Percentiles rank a stretch among this genome's conserved stretches.
Conservation (phyloP, 2,888 invertebrate species). For the Fragum fragum region DNA sequence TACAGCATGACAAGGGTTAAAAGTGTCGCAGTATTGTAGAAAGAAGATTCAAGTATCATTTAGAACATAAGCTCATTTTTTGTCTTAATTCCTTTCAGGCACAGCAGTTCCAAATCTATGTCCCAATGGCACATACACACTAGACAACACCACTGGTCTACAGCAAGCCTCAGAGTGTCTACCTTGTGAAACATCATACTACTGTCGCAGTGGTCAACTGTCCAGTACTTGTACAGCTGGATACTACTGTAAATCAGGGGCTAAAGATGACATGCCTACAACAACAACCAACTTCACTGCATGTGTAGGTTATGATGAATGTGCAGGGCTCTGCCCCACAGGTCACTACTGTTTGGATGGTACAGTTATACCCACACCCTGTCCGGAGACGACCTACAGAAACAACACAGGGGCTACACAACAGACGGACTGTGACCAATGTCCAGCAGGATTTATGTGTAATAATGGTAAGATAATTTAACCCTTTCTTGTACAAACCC, state of each 20-base stretch:
- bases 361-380: conserved; percentile 76
- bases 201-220: conserved; percentile 83
- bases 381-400: conserved; percentile 82
- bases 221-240: conserved; percentile 82
- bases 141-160: conserved; percentile 77
- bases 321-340: conserved; percentile 84
- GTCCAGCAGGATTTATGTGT: conserved; percentile 84
- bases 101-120: conserved; percentile 78
- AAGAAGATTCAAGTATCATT: too few species aligned
- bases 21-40: too few species aligned
- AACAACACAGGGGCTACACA: conserved; percentile 76
- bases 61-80: too few species aligned
- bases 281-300: conserved; percentile 67
- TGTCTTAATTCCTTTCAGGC: conserved; percentile 60
- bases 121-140: conserved; percentile 84
- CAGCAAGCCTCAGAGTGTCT: conserved; percentile 79
- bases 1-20: too few species aligned
- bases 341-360: conserved; percentile 84
- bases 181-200: conserved; percentile 82
- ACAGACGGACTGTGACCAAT: conserved; percentile 79
- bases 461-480: conserved; percentile 80
- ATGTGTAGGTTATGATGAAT: conserved; percentile 74
- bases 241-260: conserved; percentile 84
- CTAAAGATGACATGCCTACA: conserved; percentile 78
- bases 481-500: too few species aligned